Conservation (phyloP, 2,888 invertebrate species). For the Loripinus fragilis region DNA sequence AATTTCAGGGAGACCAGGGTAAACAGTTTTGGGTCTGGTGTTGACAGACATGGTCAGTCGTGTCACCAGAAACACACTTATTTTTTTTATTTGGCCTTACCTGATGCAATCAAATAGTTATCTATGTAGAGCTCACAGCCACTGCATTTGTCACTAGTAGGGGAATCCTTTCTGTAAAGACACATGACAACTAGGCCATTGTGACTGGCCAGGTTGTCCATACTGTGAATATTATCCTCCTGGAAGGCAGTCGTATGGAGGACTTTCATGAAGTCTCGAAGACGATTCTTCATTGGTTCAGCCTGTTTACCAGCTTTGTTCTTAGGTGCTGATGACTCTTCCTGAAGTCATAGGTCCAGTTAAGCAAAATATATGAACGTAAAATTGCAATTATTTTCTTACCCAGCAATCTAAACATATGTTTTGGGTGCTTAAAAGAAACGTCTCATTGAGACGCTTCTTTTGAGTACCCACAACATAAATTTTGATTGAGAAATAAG, state of each 20-base stretch:
- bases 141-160: constrained; percentile 17
- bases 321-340: not conserved
- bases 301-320: constrained; percentile 31
- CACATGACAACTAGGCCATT: constrained; percentile 65
- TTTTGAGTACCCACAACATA: too few relatives aligned
- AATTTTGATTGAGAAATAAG: too few relatives aligned
- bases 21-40: too few relatives aligned
- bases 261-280: constrained; percentile 56
- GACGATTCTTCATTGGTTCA: constrained; percentile 42
- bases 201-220: constrained; percentile 65
- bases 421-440: too few relatives aligned
- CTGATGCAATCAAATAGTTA: constrained; percentile 63
- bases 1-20: too few relatives aligned
- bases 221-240: constrained; percentile 60
- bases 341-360: too few relatives aligned
- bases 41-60: too few relatives aligned
- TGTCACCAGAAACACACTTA: too few relatives aligned
- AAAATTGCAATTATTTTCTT: too few relatives aligned
- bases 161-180: constrained; percentile 57
- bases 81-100: constrained; percentile 20
- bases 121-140: constrained; percentile 72
- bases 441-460: too few relatives aligned
- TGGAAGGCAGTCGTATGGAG: constrained; percentile 59
- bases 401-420: too few relatives aligned
- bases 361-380: too few relatives aligned